Percentiles rank a stretch among this genome's conserved stretches.
These are phyloP conservation scores for Eremophila alpestris DNA, from an alignment of 2,797 vertebrate species.

Conservation along the genomic window DNA sequence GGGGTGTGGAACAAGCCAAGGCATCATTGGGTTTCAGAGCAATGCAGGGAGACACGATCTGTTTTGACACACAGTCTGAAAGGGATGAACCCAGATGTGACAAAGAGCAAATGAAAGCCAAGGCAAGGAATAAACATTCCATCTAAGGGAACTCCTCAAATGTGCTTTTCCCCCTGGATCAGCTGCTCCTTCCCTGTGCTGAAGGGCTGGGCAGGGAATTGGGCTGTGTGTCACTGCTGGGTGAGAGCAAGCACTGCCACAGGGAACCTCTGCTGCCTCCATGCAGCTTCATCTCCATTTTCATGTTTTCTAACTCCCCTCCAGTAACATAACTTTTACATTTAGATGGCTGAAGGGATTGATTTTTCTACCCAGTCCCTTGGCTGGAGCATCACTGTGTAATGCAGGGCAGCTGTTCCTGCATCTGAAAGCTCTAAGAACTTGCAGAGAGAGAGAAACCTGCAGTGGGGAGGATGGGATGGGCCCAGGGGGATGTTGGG, in stretches of 20 bases:
- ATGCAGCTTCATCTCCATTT: not conserved
- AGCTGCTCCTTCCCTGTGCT: not conserved
- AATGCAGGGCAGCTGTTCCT: conserved; percentile 6
- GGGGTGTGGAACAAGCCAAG: not conserved
- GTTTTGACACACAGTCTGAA: not conserved
- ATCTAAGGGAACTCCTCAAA: not conserved
- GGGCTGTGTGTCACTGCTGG: not conserved
- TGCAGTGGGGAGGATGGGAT: not conserved
- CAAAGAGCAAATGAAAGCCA: not conserved
- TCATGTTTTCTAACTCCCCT: not conserved
- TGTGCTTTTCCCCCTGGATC: not conserved
- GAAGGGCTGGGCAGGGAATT: not conserved
- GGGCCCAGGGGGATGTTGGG: not conserved
- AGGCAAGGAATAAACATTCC: not conserved
- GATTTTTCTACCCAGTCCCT: not conserved
- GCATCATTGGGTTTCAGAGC: not conserved
- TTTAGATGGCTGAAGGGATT: not conserved
- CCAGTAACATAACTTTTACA: not conserved
- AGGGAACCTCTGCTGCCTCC: not conserved
- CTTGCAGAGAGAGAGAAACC: not conserved
- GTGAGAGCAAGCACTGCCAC: accelerated
- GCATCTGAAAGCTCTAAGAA: not conserved
- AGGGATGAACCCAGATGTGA: not conserved
- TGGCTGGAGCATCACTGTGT: not conserved
- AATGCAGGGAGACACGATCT: not conserved